A percentile compares a stretch with the other conserved stretches of the same genome.
These are phyloP conservation scores for Cyprinella venusta DNA, from an alignment of 2,797 vertebrate species.

Conservation along the genomic window DNA sequence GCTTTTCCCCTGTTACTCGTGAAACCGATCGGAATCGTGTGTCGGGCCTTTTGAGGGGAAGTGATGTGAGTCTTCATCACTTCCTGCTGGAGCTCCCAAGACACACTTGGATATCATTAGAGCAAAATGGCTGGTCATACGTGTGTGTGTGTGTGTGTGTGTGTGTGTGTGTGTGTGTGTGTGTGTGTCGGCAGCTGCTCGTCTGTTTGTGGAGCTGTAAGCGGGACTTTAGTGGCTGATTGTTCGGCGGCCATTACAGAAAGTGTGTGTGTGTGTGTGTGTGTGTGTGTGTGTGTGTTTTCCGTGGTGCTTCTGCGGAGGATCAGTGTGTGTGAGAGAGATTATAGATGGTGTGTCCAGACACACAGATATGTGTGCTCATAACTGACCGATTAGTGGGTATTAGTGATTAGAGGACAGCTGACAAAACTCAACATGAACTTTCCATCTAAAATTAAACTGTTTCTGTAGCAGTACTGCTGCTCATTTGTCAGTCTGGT, in stretches of 20 bases:
- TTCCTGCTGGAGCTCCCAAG: constrained; percentile 4
- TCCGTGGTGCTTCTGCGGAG: not conserved
- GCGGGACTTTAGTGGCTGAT: constrained; percentile 32
- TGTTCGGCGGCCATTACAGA: constrained; percentile 57
- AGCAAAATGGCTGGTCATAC: constrained; percentile 21
- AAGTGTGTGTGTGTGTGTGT: constrained; percentile 6
- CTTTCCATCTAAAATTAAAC: constrained; percentile 2
- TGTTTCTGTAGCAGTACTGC: constrained; percentile 34
- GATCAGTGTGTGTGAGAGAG: not conserved
- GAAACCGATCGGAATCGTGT: constrained; percentile 5
- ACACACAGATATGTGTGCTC: constrained; percentile 49
- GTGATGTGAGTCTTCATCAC: constrained; percentile 20
- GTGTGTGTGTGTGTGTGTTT: constrained; percentile 2
- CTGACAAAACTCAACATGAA: constrained; percentile 29
- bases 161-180: constrained; percentile 28
- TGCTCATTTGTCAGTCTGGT: not conserved
- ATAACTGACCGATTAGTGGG: constrained; percentile 48
- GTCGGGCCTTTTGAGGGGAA: not conserved
- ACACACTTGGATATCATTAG: constrained; percentile 46
- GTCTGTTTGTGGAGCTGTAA: constrained; percentile 33
- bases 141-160: constrained; percentile 17
- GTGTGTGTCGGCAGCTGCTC: constrained; percentile 40
- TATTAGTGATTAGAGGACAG: constrained; percentile 33
- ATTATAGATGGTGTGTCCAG: constrained; percentile 31
- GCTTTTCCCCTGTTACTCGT: not conserved